Conservation (phyloP, 2,888 invertebrate species). For the Phortica okadai region DNA sequence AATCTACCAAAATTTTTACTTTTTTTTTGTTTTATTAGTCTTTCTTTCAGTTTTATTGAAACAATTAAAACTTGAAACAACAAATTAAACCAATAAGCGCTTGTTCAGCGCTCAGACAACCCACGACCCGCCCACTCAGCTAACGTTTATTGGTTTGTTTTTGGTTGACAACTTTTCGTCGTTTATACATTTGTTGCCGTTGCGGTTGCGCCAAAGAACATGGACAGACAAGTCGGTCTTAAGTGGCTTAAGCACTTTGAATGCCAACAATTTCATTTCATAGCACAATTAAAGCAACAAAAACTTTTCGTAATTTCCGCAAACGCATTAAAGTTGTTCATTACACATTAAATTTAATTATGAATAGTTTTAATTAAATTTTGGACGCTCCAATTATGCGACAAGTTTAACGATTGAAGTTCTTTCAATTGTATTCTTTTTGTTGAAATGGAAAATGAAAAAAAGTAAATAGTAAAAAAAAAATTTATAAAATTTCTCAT, state of each 20-base stretch:
- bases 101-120: neutral
- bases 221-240: constrained; percentile 33
- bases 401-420: constrained; percentile 38
- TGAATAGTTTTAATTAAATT: constrained; percentile 68
- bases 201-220: neutral
- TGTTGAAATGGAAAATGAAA: neutral
- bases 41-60: too few relatives aligned
- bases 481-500: neutral
- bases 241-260: constrained; percentile 40
- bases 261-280: constrained; percentile 71
- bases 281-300: constrained; percentile 65
- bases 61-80: neutral
- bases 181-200: constrained; percentile 29
- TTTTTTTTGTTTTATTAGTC: too few relatives aligned
- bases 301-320: constrained; percentile 57
- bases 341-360: constrained; percentile 53
- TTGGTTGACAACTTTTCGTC: constrained; percentile 67
- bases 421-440: neutral
- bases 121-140: neutral
- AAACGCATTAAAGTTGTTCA: constrained; percentile 40
- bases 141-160: constrained; percentile 68
- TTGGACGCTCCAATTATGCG: constrained; percentile 55
- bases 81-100: constrained; percentile 16
- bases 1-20: too few relatives aligned
- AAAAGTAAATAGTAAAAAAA: constrained; percentile 33